A percentile compares a stretch with the other conserved stretches of the same genome.
These are phyloP conservation scores for Melanotaenia pygmaea DNA, from an alignment of 2,797 vertebrate genomes.

Conservation along the genomic window DNA sequence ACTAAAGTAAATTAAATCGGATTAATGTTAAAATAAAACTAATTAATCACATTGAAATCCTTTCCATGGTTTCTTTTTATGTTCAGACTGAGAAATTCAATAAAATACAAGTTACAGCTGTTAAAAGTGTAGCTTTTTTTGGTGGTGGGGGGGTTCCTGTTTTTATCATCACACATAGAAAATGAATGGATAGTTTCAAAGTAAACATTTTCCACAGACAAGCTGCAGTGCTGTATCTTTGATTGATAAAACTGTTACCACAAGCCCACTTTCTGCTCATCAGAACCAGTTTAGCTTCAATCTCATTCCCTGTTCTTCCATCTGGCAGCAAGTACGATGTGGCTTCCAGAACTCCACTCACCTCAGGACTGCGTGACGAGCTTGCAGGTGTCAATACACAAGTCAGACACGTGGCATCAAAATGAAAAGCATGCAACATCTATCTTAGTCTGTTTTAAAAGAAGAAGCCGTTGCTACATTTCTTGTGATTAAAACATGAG, in stretches of 20 bases:
- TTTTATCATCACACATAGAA: not conserved
- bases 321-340: constrained; percentile 25
- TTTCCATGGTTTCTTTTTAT: too few relatives aligned
- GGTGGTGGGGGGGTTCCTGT: not conserved
- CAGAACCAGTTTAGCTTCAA: constrained; percentile 26
- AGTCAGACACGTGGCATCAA: constrained; percentile 17
- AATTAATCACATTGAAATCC: too few relatives aligned
- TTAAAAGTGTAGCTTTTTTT: not conserved
- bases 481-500: not conserved
- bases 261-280: constrained; percentile 18
- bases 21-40: too few relatives aligned
- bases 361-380: constrained; percentile 15
- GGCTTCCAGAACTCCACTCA: constrained; percentile 27
- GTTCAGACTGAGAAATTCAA: not conserved
- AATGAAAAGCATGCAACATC: constrained; percentile 17
- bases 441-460: not conserved
- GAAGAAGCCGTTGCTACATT: not conserved
- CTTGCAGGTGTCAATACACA: not conserved
- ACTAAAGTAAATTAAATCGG: too few relatives aligned
- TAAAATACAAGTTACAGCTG: constrained; percentile 13
- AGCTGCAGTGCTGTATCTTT: not conserved
- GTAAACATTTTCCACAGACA: not conserved
- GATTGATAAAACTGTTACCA: not conserved
- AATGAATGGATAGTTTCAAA: too few relatives aligned
- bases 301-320: constrained; percentile 40